Percentiles rank a stretch among this genome's conserved stretches.
phyloP scores from a whole-genome alignment of 2,113 vertebrate genomes.

The Paracyprichromis sp. region DNA sequence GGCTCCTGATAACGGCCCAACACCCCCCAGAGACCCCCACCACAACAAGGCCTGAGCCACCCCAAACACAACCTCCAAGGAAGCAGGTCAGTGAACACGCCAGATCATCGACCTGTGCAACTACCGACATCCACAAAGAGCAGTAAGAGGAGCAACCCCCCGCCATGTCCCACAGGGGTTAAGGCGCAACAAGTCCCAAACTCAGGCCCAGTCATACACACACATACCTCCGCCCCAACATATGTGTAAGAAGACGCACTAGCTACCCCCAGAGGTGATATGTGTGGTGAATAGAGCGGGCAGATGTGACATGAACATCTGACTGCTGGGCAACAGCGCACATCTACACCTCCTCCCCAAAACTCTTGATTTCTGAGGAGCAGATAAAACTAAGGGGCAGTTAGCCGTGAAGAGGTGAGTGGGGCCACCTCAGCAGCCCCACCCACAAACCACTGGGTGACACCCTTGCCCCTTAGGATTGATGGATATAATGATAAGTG shows the following conservation, averaged over 20 bases:
- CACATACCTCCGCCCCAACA: not conserved
- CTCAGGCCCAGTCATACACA: not conserved
- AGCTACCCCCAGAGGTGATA: rapidly evolving
- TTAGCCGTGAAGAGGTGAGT: rapidly evolving
- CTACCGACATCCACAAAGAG: not conserved
- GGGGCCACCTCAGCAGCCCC: not conserved
- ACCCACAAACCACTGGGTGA: not conserved
- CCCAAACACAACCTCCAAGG: not conserved
- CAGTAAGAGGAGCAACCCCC: not conserved
- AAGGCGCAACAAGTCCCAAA: not conserved
- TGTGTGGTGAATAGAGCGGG: not conserved
- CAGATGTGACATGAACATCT: not conserved
- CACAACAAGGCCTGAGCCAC: not conserved
- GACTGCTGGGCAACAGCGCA: not conserved
- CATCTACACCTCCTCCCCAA: not conserved
- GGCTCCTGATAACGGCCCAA: not conserved
- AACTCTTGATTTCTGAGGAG: not conserved
- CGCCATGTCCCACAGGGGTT: not conserved
- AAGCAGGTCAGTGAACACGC: not conserved
- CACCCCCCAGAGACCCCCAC: not conserved
- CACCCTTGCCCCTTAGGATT: not conserved
- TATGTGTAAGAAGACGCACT: rapidly evolving
- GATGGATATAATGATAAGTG: not conserved
- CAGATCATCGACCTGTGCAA: not conserved
- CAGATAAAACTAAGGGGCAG: not conserved